Percentiles rank a stretch among this genome's conserved stretches.
Conservation (phyloP, 2,797 vertebrate species). For the Gobionotothen gibberifrons region DNA sequence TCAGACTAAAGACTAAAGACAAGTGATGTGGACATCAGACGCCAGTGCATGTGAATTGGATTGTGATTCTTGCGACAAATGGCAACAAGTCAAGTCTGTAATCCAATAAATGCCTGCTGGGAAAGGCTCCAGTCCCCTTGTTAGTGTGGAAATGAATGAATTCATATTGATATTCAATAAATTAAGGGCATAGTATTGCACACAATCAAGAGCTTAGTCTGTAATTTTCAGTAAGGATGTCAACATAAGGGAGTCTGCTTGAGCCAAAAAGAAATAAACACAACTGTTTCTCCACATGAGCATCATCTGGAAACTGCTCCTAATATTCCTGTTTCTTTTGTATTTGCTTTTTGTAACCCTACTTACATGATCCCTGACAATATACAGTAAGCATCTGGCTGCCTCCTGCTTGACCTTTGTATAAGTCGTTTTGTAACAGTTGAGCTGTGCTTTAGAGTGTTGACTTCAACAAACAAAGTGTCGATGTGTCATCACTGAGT, state of each 20-base stretch:
- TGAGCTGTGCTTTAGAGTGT: not conserved
- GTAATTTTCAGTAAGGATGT: not conserved
- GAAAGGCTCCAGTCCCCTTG: slow-evolving; percentile 8
- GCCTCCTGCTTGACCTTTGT: not conserved
- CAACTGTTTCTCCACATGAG: not conserved
- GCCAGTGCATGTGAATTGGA: not conserved
- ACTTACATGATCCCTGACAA: not conserved
- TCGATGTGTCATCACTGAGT: not conserved
- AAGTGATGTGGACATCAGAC: slow-evolving; percentile 15
- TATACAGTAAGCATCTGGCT: not conserved
- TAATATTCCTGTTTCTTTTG: not conserved
- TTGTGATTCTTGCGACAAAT: slow-evolving; percentile 18
- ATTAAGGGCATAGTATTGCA: not conserved
- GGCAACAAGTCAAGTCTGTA: slow-evolving; percentile 14
- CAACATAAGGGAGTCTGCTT: not conserved
- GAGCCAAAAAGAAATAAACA: not conserved
- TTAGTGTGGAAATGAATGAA: slow-evolving; percentile 26
- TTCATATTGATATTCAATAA: slow-evolving; percentile 13
- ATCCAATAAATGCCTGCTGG: slow-evolving; percentile 7
- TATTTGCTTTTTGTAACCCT: not conserved
- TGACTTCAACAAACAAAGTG: not conserved
- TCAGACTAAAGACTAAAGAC: not conserved
- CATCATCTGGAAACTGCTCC: not conserved
- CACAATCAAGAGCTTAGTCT: not conserved
- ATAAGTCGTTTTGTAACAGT: not conserved